These are phyloP conservation scores for Hyperoodon ampullatus DNA, from an alignment of 2,113 vertebrate species.

Conservation along the genomic window DNA sequence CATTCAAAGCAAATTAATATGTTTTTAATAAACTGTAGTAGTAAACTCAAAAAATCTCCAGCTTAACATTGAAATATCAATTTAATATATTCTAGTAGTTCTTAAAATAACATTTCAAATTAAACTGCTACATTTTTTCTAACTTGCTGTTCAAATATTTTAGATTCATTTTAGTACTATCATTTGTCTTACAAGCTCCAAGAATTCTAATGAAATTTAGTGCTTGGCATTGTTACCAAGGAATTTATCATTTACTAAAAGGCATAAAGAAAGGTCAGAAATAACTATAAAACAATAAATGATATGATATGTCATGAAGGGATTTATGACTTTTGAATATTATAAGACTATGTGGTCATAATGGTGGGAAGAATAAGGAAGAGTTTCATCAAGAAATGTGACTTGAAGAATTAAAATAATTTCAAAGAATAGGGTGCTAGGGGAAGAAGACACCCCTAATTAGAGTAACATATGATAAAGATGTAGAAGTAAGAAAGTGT, in stretches of 20 bases:
- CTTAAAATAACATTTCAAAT: constrained; percentile 48
- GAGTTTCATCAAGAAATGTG: background rate
- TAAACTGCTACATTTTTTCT: constrained; percentile 24
- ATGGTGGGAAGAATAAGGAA: background rate
- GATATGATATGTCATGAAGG: background rate
- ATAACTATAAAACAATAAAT: constrained; percentile 59
- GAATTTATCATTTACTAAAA: constrained; percentile 65
- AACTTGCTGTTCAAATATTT: constrained; percentile 40
- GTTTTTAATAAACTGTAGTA: background rate
- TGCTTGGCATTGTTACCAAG: constrained; percentile 55
- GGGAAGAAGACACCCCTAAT: background rate
- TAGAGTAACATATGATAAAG: background rate
- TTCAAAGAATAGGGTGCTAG: background rate
- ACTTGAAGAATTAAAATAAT: constrained; percentile 29
- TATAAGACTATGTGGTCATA: background rate
- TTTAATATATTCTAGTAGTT: constrained; percentile 25
- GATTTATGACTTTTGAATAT: constrained; percentile 29
- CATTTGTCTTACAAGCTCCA: constrained; percentile 36
- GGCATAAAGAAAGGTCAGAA: constrained; percentile 55
- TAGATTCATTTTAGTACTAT: constrained; percentile 49
- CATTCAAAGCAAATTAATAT: background rate
- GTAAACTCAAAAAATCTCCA: background rate
- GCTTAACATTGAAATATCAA: constrained; percentile 12
- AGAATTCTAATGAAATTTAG: constrained; percentile 67
- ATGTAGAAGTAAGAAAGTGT: background rate